Evolutionary conservation across 1,140 invertebrate genomes (phyloP).

Genomic region (Papilio xuthus): DNA sequence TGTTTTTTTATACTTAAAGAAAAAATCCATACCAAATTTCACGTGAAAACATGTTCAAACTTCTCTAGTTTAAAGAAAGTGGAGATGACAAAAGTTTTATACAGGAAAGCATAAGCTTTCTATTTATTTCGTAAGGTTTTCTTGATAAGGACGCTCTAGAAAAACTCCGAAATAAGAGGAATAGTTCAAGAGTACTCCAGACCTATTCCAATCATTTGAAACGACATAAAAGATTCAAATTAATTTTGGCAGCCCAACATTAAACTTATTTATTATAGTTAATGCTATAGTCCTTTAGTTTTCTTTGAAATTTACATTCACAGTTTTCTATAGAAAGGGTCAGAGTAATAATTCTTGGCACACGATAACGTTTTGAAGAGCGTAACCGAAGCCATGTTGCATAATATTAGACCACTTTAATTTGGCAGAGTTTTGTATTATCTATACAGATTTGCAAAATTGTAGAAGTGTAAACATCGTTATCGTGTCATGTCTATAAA

Average conservation of each 20-base stretch:
- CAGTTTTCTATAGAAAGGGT: too few species aligned
- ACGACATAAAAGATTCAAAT: too few species aligned
- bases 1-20: too few species aligned
- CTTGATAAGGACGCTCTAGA: background rate
- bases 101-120: background rate
- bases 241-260: too few species aligned
- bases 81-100: conserved; percentile 19
- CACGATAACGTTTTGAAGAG: background rate
- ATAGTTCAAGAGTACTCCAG: too few species aligned
- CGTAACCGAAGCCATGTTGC: background rate
- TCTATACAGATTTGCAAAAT: background rate
- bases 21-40: too few species aligned
- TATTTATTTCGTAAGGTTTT: background rate
- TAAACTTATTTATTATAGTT: too few species aligned
- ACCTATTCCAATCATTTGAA: too few species aligned
- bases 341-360: background rate
- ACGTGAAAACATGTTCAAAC: too few species aligned
- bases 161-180: background rate
- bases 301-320: background rate
- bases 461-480: background rate
- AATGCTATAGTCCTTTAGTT: too few species aligned
- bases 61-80: background rate
- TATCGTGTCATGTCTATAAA: background rate
- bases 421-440: background rate
- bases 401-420: background rate